These are phyloP conservation scores for Ceriagrion tenellum DNA, from an alignment of 2,888 invertebrate species.

Conservation along the genomic window DNA sequence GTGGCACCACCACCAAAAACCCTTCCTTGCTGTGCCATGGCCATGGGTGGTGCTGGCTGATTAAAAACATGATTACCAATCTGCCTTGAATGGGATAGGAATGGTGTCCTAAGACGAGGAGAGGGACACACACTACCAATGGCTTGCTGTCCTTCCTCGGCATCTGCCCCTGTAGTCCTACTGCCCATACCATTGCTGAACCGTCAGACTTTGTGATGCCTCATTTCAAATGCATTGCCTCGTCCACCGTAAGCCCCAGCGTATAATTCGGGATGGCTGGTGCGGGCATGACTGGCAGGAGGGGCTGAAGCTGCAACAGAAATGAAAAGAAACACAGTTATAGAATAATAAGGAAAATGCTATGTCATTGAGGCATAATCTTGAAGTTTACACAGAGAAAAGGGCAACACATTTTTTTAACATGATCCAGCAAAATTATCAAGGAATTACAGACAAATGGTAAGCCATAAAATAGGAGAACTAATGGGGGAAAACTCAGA, in stretches of 20 bases:
- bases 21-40: slow-evolving; percentile 13
- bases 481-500: too few species aligned
- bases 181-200: slow-evolving; percentile 5
- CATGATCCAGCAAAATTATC: too few species aligned
- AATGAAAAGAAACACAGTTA: neutral
- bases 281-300: slow-evolving; percentile 78
- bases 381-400: too few species aligned
- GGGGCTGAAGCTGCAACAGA: slow-evolving; percentile 78
- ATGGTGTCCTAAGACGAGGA: slow-evolving; percentile 34
- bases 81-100: slow-evolving; percentile 25
- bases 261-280: slow-evolving; percentile 83
- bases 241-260: slow-evolving; percentile 85
- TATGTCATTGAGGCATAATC: neutral
- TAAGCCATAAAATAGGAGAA: too few species aligned
- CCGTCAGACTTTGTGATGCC: slow-evolving; percentile 85
- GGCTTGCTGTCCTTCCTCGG: neutral
- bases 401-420: too few species aligned
- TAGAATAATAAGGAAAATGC: neutral
- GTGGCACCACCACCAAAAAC: slow-evolving; percentile 48
- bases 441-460: too few species aligned
- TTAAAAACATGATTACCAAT: neutral
- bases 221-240: slow-evolving; percentile 86
- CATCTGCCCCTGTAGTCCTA: slow-evolving; percentile 15
- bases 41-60: neutral
- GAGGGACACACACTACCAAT: neutral